A percentile compares a stretch with the other conserved stretches of the same genome.
Evolutionary conservation across 2,113 vertebrate genomes (phyloP).

Genomic region (Xiphophorus couchianus): DNA sequence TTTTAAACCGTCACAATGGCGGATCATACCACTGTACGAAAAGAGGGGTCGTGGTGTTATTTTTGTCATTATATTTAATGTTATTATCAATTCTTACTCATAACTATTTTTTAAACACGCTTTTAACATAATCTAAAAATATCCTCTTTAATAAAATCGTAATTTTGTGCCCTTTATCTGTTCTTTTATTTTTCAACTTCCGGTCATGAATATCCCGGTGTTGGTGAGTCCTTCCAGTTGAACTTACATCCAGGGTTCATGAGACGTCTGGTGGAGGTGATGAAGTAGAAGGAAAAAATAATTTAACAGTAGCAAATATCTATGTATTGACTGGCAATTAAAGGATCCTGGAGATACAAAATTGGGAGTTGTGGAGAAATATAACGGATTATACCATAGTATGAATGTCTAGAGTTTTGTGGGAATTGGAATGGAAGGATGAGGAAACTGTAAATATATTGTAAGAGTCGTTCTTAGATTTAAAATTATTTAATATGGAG

Average conservation of each 20-base stretch:
- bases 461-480: not conserved
- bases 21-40: slow-evolving; percentile 62
- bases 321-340: not conserved
- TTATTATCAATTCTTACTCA: rapidly evolving
- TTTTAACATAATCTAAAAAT: rapidly evolving
- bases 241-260: slow-evolving; percentile 71
- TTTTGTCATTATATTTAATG: not conserved
- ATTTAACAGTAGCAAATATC: not conserved
- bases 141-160: rapidly evolving
- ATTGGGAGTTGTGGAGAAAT: not conserved
- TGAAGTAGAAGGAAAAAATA: slow-evolving; percentile 6
- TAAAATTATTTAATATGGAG: not conserved
- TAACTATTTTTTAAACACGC: rapidly evolving
- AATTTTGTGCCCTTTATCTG: rapidly evolving
- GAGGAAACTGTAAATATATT: not conserved
- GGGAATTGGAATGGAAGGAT: no score
- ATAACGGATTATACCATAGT: not conserved
- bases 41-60: slow-evolving; percentile 1
- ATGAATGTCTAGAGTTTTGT: not conserved
- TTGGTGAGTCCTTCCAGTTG: slow-evolving; percentile 42
- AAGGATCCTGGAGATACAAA: not conserved
- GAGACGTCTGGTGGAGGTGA: slow-evolving; percentile 62
- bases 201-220: slow-evolving; percentile 5
- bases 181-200: not conserved
- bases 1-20: slow-evolving; percentile 76